Conservation (phyloP, 2,888 invertebrate genomes). For the Antheraea assamensis region DNA sequence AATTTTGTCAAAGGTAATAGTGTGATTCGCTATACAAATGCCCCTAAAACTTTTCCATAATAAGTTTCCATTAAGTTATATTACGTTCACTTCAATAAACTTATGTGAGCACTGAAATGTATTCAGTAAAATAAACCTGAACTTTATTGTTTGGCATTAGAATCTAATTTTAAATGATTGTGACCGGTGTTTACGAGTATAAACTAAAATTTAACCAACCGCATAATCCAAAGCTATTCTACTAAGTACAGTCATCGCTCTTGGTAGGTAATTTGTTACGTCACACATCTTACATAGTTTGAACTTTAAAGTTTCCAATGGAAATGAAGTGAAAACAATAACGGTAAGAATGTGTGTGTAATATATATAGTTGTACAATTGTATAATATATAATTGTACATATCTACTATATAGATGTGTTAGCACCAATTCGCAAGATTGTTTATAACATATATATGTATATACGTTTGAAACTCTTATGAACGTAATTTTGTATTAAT, state of each 20-base stretch:
- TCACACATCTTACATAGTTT: not conserved
- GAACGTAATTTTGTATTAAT: no score
- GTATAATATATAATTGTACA: no score
- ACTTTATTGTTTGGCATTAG: not conserved
- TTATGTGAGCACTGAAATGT: constrained; percentile 1
- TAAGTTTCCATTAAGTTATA: constrained; percentile 41
- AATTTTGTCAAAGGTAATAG: constrained; percentile 40
- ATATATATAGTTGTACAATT: no score
- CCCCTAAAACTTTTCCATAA: constrained; percentile 48
- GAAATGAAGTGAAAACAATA: not conserved
- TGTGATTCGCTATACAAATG: constrained; percentile 21
- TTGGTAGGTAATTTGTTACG: constrained; percentile 21
- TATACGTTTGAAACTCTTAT: no score
- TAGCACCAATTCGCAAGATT: no score
- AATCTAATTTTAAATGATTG: constrained; percentile 12
- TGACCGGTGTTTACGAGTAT: no score
- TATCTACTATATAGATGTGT: no score
- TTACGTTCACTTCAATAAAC: constrained; percentile 17
- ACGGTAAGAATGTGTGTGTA: no score
- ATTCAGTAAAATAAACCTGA: not conserved
- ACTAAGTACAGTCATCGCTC: constrained; percentile 33
- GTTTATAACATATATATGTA: no score
- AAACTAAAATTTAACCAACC: constrained; percentile 12
- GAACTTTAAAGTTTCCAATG: not conserved
- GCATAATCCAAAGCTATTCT: constrained; percentile 9